Base-by-base conservation (phyloP, 2,797 vertebrate genomes). In the Anguilla obscura region DNA sequence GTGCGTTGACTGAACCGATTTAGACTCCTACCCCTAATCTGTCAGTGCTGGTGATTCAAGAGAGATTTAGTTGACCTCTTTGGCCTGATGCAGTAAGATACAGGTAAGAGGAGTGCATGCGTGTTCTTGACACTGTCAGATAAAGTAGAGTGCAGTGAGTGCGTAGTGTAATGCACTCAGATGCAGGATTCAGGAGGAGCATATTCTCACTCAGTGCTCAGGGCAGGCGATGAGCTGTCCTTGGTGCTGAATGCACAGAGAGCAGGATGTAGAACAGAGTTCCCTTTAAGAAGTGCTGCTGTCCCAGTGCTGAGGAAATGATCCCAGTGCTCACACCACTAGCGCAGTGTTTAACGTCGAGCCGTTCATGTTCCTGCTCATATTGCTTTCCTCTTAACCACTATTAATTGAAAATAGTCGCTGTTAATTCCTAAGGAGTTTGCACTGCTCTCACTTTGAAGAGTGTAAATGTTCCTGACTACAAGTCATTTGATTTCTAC, bases 171-270 rank as follows among this genome's bases (percentile, higher is more conserved):
- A 60, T 12, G 10, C 0, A 69, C 79, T 87, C 71, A 2, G 74
- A 30, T 54, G 12, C 76, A 86, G 60, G n/a, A 48, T 48, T 36
- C 2, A n/a, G 86, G 45, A 52, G 80, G 5, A 21, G 84, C 5
- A 1, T 2, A 18, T 33, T 71, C 69, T 30, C 69, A 33, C 69
- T 71, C 27, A 10, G 69, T 14, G 69, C 27, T 71, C n/a, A 33
- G 12, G 69, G 30, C 69, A 30, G 69, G 69, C 3, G 74, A 12
- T 88, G 89, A 93, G 90, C 95, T 95, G 94, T 95, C 94, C 91
- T 0, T 87, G 94, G 95, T 96, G 86, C 94, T 96, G 91, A 94
- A 90, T 87, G 86, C 74, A 79, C 1, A 40, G 69, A 30, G 69
- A 54, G 30, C 40, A 63, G 8, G 69, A 33, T 71, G 27, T 12